Base-by-base conservation (phyloP, 1,140 invertebrate genomes). In the Drosophila miranda region DNA sequence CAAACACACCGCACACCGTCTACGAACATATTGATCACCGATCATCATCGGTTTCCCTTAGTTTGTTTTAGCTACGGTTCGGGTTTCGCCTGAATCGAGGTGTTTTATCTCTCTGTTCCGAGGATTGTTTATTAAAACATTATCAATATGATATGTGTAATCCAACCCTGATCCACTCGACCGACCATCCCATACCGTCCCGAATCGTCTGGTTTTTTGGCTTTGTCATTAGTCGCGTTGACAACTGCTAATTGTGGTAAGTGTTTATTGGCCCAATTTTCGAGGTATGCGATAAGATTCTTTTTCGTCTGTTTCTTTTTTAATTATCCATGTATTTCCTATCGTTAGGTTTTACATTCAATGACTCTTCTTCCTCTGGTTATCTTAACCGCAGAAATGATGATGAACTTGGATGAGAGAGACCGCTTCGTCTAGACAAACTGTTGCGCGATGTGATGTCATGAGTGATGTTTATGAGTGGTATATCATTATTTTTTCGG, bases 181-280 rank as follows among this genome's bases (percentile, higher is more conserved):
- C 50, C n/a, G 3, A 34, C 26, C 14, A n/a, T 46, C 43, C 30
- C 26, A 19, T 53, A 50, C 51, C 34, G 4, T 4, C 1, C 9
- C 34, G 34, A 11, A 38, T 13, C 11, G 34, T 13, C 34, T 13
- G 34, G 34, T 38, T 23, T 57, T 43, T 38, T 21, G 42, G 42
- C 28, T 43, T 54, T 30, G 68, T 56, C 51, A 73, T 63, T 73
- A 73, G 58, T 38, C 41, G 41, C 51, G 51, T 74, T 49, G 54
- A 64, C 70, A 74, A 64, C 48, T 43, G 53, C 69, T 73, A 73
- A 73, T 73, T 73, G 70, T 74, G 48, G 70, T 73, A 63, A 73
- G 70, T 74, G 70, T 73, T 74, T 74, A 71, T 66, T 64, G 59
- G 70, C 60, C 71, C 69, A 74, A 64, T 74, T 74, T 64, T 74